Base-by-base conservation (phyloP, 2,113 vertebrate genomes). In the Mola mola region DNA sequence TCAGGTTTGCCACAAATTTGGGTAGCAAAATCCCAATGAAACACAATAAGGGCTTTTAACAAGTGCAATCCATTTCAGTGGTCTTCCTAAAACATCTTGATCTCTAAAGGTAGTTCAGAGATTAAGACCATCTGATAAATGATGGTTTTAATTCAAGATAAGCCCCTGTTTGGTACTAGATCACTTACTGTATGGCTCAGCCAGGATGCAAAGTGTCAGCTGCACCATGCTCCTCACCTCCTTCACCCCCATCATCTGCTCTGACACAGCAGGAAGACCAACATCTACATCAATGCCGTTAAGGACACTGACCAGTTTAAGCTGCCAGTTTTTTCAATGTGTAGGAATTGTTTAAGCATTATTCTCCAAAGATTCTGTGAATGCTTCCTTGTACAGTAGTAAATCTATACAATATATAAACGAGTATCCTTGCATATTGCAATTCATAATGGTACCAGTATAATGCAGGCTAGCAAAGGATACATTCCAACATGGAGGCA, bases 401-500 rank as follows among this genome's bases (percentile, higher is more conserved):
- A n/a, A n/a, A n/a, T n/a, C n/a, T n/a, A n/a, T n/a, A n/a, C n/a
- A n/a, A n/a, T n/a, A n/a, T n/a, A n/a, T n/a, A n/a, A n/a, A n/a
- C n/a, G n/a, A n/a, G n/a, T n/a, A n/a, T n/a, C n/a, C n/a, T n/a
- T n/a, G n/a, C n/a, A n/a, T n/a, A n/a, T n/a, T n/a, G n/a, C n/a
- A n/a, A n/a, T n/a, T n/a, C n/a, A n/a, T n/a, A 29, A 29, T 29
- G 6, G 28, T 9, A 38, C 13, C 36, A n/a, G 15, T 38, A 5
- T 15, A 38, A 1, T 2, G 44, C 41, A 31, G 6, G 8, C 11
- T 15, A 31, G 3, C n/a, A 20, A 71, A 92, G 90, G 93, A 95
- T 98, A 97, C 96, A 94, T 81, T 98, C 95, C 74, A 95, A 88
- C 95, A 98, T 98, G 50, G 91, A 92, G 66, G 92, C 55, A 53